Conservation (phyloP, 53 echinoderm and acorn worm species). For the Stichopus horrens region DNA sequence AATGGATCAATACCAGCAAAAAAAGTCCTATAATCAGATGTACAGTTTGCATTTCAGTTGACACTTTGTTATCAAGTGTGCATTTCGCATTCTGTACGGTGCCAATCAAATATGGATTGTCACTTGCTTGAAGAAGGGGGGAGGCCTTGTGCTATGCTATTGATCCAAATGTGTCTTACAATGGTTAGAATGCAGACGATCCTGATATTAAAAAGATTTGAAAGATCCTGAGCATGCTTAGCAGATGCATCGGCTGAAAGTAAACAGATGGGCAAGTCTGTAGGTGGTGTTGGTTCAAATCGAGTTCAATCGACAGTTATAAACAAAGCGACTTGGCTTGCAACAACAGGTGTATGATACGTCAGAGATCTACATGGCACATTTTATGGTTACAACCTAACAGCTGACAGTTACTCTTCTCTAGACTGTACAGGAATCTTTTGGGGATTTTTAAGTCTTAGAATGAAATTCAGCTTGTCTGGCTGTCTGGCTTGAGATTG, state of each 20-base stretch:
- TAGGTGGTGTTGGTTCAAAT: slow-evolving; percentile 1
- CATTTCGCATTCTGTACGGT: not conserved
- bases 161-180: not conserved
- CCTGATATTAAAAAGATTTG: not conserved
- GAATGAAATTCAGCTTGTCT: too few species aligned
- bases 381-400: too few species aligned
- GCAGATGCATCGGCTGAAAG: not conserved
- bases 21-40: too few species aligned
- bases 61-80: too few species aligned
- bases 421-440: too few species aligned
- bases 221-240: not conserved
- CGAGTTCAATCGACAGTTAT: slow-evolving; percentile 11
- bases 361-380: too few species aligned
- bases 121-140: not conserved
- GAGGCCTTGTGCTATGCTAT: not conserved
- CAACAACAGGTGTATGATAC: slow-evolving; percentile 10
- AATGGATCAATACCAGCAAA: too few species aligned
- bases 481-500: too few species aligned
- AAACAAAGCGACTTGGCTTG: slow-evolving; percentile 6
- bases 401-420: too few species aligned
- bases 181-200: not conserved
- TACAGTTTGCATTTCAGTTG: too few species aligned
- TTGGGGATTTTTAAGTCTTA: too few species aligned
- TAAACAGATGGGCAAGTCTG: slow-evolving; percentile 5
- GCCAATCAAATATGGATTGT: not conserved